Evolutionary conservation across 2,113 vertebrate species (phyloP).

Genomic region (Oreocharis arfaki): DNA sequence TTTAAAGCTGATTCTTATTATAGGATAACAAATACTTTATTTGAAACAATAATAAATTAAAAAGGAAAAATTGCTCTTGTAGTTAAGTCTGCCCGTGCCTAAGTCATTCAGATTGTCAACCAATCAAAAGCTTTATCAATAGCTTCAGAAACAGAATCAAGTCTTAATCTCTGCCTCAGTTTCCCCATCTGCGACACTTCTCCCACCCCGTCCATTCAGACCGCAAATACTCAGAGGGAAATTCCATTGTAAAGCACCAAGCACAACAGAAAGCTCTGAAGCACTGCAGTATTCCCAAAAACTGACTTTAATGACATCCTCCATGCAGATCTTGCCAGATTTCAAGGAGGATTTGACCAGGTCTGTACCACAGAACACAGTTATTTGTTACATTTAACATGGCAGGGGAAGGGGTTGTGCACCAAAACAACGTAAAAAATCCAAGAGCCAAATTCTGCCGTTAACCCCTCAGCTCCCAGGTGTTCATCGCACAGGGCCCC

Average conservation of each 20-base stretch:
- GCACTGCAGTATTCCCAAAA: background rate
- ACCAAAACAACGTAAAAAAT: background rate
- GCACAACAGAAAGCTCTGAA: background rate
- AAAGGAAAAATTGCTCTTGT: background rate
- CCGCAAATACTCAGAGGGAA: background rate
- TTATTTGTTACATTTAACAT: background rate
- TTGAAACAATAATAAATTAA: background rate
- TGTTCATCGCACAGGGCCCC: background rate
- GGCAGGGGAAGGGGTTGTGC: accelerated
- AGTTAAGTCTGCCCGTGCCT: background rate
- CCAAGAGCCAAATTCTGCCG: background rate
- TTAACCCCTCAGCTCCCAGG: background rate
- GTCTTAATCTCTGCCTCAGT: background rate
- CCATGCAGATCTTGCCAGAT: background rate
- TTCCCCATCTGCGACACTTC: background rate
- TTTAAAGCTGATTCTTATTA: conserved; percentile 19
- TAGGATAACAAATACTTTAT: conserved; percentile 36
- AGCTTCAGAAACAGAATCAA: background rate
- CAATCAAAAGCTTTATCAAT: background rate
- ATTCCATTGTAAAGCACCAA: background rate
- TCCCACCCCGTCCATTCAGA: background rate
- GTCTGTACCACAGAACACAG: background rate
- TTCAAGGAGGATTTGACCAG: background rate
- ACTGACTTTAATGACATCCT: background rate
- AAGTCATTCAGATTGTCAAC: background rate